A percentile compares a stretch with the other conserved stretches of the same genome.
Conservation (phyloP, 2,797 vertebrate genomes). For the Myripristis jacobus region DNA sequence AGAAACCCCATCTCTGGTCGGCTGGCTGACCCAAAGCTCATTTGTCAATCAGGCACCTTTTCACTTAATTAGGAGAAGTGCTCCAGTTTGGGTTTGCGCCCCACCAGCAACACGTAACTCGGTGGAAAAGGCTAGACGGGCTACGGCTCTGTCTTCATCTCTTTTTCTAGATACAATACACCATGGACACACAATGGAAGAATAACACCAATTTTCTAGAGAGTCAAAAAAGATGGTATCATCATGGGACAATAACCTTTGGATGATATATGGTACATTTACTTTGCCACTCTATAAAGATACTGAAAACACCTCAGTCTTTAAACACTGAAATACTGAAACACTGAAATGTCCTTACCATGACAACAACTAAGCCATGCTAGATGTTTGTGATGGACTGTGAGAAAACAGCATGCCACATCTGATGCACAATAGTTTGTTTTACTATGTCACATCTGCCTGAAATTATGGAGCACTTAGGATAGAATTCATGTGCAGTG, state of each 20-base stretch:
- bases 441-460: constrained; percentile 64
- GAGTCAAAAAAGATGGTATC: constrained; percentile 20
- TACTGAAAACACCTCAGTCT: background rate
- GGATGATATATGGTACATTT: constrained; percentile 16
- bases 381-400: constrained; percentile 53
- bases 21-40: constrained; percentile 59
- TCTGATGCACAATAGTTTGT: constrained; percentile 45
- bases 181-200: constrained; percentile 37
- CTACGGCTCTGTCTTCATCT: constrained; percentile 21
- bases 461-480: constrained; percentile 54
- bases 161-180: background rate
- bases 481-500: constrained; percentile 45
- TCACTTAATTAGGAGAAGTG: constrained; percentile 69
- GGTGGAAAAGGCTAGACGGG: constrained; percentile 42
- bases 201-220: constrained; percentile 53
- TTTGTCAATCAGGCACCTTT: constrained; percentile 66
- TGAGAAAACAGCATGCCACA: constrained; percentile 31
- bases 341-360: too few relatives aligned
- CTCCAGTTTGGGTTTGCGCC: constrained; percentile 33
- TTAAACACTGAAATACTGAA: too few relatives aligned
- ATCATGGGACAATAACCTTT: constrained; percentile 18
- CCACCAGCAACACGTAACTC: constrained; percentile 49
- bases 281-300: background rate
- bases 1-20: constrained; percentile 58
- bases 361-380: constrained; percentile 34